Base-by-base conservation (phyloP, 2,113 vertebrate species). In the Alethe castanea region DNA sequence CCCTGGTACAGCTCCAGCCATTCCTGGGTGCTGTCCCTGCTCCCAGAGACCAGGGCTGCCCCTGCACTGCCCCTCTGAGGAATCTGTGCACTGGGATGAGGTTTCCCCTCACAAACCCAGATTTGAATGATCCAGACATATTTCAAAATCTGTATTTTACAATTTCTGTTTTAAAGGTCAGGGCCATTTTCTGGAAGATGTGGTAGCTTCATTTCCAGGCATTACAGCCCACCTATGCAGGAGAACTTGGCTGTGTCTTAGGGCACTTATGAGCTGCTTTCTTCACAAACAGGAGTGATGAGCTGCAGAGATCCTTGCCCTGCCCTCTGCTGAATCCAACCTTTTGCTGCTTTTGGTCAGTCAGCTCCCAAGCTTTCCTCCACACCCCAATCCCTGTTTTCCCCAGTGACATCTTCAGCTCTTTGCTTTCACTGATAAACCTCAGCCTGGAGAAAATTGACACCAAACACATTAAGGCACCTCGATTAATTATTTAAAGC, bases 401-500 rank as follows among this genome's bases (percentile, higher is more conserved):
- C 29, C 29, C 11, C 59, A 29, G 44, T 22, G 53, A 5, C 26
- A 38, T 70, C 91, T 88, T 80, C 76, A 90, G 85, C 71, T 80
- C 19, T 23, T 25, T 52, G 35, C 77, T 93, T 60, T 35, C 60
- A 50, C 59, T 12, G 23, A 73, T 8, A 86, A 90, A 94, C 31
- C 84, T 88, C 87, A 81, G 64, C 47, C 48, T 11, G 19, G 56
- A 86, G 79, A 56, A 95, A 93, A 93, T 0, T 38, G 69, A 86
- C 72, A 73, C 36, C 6, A 13, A 83, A 81, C 83, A 72, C 92
- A 88, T 92, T 67, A 81, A 92, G 93, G 79, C 60, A 86, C 47
- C 69, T 90, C 71, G 17, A 74, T 95, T 69, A 52, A 94, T 95
- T 92, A 94, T 96, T 96, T 81, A 96, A 96, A 97, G 57, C 85